Base-by-base conservation (phyloP, 1,140 invertebrate species). In the Dendroctonus ponderosae region DNA sequence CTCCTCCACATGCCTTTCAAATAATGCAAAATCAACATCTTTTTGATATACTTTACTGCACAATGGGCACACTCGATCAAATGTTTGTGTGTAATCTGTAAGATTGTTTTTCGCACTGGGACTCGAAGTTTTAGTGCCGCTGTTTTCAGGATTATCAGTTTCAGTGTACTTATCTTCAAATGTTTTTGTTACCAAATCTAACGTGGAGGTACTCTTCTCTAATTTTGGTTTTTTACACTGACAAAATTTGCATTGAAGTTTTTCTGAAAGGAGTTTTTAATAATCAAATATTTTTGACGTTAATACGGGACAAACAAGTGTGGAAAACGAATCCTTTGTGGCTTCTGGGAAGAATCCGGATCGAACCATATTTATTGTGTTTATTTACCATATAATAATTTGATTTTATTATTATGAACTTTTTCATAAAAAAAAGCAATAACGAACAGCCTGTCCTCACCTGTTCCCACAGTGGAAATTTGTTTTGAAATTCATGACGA, bases 61-160 rank as follows among this genome's bases (percentile, higher is more conserved):
- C 73, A 85, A 80, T 11, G 84, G 83, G 67, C 83, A 85, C 62
- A 83, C 81, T 74, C 79, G 82, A 62, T 83, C 79, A 62, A 61
- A 68, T 67, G 77, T 76, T 68, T 77, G 75, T 11, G 76, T 43
- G 48, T 39, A 41, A 14, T 63, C 61, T 43, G 48, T 15, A 12
- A 44, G 41, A 48, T 44, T 6, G 6, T 54, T 65, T 42, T 8
- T 57, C 5, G 11, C 11, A 14, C 44, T 42, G 15, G 50, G 44
- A 15, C 37, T 48, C 43, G 14, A 8, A 7, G 38, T 26, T n/a
- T 5, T n/a, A 15, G 51, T 50, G 11, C 12, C 51, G 37, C 15
- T 78, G 60, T 64, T 79, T 70, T 42, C 75, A 72, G 49, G 56
- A 54, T 39, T 72, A 0, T 77, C 37, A 56, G 51, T 69, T 71